A percentile compares a stretch with the other conserved stretches of the same genome.
Evolutionary conservation across 2,888 invertebrate genomes (phyloP).

Genomic region (Lysandra coridon): DNA sequence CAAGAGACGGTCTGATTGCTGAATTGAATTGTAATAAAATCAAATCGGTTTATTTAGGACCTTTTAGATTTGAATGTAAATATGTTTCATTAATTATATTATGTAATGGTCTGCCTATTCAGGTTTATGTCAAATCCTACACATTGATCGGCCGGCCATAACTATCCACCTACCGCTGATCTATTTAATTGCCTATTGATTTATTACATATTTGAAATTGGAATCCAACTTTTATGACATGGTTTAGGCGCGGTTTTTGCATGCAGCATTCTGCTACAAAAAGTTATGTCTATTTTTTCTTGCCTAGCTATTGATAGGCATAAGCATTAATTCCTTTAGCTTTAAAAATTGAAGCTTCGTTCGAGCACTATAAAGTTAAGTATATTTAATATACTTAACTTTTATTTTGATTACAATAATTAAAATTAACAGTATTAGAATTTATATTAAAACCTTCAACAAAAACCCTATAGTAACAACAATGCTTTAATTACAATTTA

Average conservation of each 20-base stretch:
- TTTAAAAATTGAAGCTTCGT: no score
- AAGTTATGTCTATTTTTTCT: background rate
- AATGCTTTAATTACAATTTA: background rate
- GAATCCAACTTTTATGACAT: background rate
- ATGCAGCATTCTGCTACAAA: background rate
- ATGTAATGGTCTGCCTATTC: conserved; percentile 12
- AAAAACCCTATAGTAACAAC: background rate
- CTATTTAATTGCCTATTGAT: conserved; percentile 23
- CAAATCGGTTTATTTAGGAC: background rate
- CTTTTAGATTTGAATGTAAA: background rate
- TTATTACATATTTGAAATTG: conserved; percentile 12
- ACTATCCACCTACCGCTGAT: conserved; percentile 3
- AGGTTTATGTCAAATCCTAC: conserved; percentile 18
- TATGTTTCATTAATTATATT: conserved; percentile 4
- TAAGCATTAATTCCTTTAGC: no score
- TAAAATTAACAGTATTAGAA: no score
- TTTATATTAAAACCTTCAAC: no score
- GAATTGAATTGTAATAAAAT: background rate
- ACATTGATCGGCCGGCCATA: conserved; percentile 16
- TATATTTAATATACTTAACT: no score
- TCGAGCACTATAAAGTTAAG: no score
- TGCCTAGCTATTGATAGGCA: no score
- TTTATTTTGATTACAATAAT: no score
- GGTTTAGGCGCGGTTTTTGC: background rate
- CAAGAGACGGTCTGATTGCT: background rate